Evolutionary conservation across 2,797 vertebrate genomes (phyloP).

Genomic region (Scarus forsteni): DNA sequence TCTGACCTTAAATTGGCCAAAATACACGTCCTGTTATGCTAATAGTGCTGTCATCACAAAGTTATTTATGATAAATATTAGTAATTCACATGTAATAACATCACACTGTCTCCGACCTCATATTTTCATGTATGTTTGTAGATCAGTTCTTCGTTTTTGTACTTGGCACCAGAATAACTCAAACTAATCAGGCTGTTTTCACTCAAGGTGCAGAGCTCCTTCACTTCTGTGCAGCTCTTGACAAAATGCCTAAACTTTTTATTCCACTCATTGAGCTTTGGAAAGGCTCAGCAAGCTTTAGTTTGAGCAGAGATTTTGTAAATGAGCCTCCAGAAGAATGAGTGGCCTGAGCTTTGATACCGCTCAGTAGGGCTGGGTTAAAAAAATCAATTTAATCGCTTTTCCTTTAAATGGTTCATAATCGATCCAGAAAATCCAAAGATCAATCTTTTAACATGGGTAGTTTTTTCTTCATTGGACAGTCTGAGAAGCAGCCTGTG

Average conservation of each 20-base stretch:
- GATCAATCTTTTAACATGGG: no score
- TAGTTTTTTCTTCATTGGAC: no score
- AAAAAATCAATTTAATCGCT: no score
- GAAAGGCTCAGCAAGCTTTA: neutral
- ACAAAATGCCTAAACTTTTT: neutral
- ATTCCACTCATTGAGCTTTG: neutral
- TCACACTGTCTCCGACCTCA: neutral
- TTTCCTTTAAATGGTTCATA: no score
- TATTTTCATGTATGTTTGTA: no score
- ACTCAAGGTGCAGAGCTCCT: neutral
- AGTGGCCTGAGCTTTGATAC: neutral
- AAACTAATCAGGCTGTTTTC: neutral
- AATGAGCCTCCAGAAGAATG: neutral
- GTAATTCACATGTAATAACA: neutral
- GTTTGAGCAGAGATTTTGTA: neutral
- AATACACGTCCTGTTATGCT: conserved; percentile 10
- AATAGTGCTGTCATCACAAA: conserved; percentile 22
- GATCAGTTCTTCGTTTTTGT: neutral
- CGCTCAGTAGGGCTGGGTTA: no score
- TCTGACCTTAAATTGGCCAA: conserved; percentile 42
- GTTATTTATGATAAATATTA: no score
- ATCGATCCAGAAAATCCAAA: no score
- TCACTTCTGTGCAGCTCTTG: neutral
- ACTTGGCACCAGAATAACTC: no score
- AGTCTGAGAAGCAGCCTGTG: no score